Evolutionary conservation across 2,797 vertebrate genomes (phyloP), one percentile per base, ranked within the genome.

Genomic region (Morus bassanus): DNA sequence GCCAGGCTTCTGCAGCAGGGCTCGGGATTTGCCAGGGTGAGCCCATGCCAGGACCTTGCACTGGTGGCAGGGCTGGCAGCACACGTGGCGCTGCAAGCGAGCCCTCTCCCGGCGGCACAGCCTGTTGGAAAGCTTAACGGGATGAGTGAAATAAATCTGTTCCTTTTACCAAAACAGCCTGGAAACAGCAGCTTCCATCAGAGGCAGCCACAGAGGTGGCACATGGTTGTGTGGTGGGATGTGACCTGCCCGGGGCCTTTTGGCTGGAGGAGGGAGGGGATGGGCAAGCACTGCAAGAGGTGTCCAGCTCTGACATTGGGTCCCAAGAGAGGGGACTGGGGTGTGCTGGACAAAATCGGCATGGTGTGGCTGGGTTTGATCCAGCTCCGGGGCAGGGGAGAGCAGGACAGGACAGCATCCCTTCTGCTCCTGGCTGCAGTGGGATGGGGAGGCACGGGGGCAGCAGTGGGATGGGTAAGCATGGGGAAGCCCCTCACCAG

Each of bases 71-170:
- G 51, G 75, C 76, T 30, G 41, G 45, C 1, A 5, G 78, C 73
- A 60, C 5, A 1, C 0, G 0, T 6, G 8, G 51, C 4, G 15
- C 56, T 46, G 51, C 28, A 73, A 76, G 43, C 4, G 4, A 91
- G 70, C 78, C 67, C 85, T 76, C 89, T 89, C 63, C 48, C 1
- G 10, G 81, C 1, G 1, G 81, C 60, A 94, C 18, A 63, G 73
- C 53, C 81, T 80, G 28, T 43, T 63, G 46, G 68, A 64, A 85
- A 95, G 25, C 35, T 79, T 43, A 45, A 87, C 0, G 2, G 74
- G 53, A 70, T 28, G n/a, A 95, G 68, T 39, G 56, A 95, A 97
- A 96, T 97, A 96, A 97, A 96, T 13, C 68, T 80, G 45, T 63
- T 94, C 67, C 46, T 18, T 94, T 92, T 68, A 75, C 37, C 56